Evolutionary conservation across 2,888 invertebrate genomes (phyloP), one percentile per base, ranked within the genome.

Genomic region (Eristalis arbustorum): DNA sequence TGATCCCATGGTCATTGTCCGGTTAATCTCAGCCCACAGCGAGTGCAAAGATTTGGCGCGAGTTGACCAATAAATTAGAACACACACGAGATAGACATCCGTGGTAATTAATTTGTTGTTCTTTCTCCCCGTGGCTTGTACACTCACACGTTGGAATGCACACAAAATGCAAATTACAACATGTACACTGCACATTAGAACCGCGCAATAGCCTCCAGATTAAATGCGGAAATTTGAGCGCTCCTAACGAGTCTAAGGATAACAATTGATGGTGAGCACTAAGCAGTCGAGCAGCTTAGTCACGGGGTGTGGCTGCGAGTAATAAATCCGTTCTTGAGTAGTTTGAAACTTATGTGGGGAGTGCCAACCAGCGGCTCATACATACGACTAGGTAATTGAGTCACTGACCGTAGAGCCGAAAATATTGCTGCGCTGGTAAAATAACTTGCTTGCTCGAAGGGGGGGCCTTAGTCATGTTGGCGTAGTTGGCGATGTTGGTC

Each of bases 31-130:
- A 56, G 64, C 77, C 84, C 66, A 73, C 81, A 72, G 68, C 56
- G 57, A 82, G 69, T n/a, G 37, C 68, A 37, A 69, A 85, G 82
- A 77, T 82, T 85, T 85, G 85, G 85, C 77, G 69, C 82, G 73
- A 85, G 77, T 82, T 73, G 77, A 62, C 82, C 77, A 85, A 85
- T 85, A 85, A 85, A 85, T 85, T 85, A 85, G 85, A 85, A 85
- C 85, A 82, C 76, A 85, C 82, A 77, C 68, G 69, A 74, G 85
- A 85, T 85, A 82, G 73, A 73, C 73, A 85, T 85, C 82, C 85
- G 77, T 49, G 82, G 69, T 85, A 85, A 82, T 85, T 85, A 85
- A 85, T 85, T 85, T 85, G 85, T 85, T 85, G 85, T 82, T 85
- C 82, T 81, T 66, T 82, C 68, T 68, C 76, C 81, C 56, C 64